Percentiles rank a stretch among this genome's conserved stretches.
These are phyloP conservation scores for Hedya salicella DNA, from an alignment of 2,888 invertebrate species.

Conservation along the genomic window DNA sequence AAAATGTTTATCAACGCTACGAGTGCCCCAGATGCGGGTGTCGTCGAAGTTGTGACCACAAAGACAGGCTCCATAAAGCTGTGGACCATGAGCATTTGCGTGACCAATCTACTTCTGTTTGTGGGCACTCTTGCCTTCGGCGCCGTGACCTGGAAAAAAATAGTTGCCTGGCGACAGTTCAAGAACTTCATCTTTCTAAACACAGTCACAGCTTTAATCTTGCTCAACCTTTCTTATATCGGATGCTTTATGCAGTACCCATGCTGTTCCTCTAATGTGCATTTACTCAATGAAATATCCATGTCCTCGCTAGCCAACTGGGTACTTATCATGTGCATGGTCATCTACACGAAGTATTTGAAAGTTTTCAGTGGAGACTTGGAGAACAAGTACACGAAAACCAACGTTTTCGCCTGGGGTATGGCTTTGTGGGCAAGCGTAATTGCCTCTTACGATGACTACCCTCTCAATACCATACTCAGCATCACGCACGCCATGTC, in stretches of 20 bases:
- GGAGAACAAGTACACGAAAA: constrained; percentile 8
- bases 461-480: background rate
- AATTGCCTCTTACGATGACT: background rate
- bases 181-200: constrained; percentile 31
- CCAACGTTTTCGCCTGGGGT: constrained; percentile 25
- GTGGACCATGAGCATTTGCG: background rate
- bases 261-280: background rate
- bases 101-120: constrained; percentile 2
- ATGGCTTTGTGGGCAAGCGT: background rate
- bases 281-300: background rate
- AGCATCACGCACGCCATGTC: constrained; percentile 9
- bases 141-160: constrained; percentile 18
- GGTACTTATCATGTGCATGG: constrained; percentile 20
- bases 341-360: constrained; percentile 17
- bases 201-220: background rate
- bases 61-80: too few species aligned
- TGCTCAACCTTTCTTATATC: constrained; percentile 5
- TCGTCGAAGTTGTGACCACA: too few species aligned
- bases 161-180: constrained; percentile 19
- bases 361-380: constrained; percentile 17
- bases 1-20: too few species aligned
- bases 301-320: constrained; percentile 25
- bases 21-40: too few species aligned
- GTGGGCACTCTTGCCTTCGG: background rate
- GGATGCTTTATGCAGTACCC: background rate